These are phyloP conservation scores for Echinometra lucunter DNA, from an alignment of 53 echinoderm and acorn worm genomes.

Conservation along the genomic window DNA sequence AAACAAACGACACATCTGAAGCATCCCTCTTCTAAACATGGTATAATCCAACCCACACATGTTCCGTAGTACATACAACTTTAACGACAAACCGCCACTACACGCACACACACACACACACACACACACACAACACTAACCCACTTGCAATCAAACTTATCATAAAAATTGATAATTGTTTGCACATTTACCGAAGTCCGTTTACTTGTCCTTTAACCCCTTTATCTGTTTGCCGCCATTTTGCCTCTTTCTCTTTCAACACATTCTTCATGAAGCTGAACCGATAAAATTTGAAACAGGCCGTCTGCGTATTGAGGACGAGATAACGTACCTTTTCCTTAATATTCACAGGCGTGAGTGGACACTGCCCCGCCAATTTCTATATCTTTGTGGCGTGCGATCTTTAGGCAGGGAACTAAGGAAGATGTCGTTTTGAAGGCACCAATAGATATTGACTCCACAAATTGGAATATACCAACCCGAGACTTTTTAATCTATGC, in stretches of 20 bases:
- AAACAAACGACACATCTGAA: no score
- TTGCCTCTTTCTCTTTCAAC: background rate
- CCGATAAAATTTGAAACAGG: background rate
- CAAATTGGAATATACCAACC: conserved; percentile 1
- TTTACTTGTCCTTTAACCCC: conserved; percentile 37
- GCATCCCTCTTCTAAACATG: background rate
- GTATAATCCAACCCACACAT: background rate
- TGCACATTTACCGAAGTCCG: conserved; percentile 43
- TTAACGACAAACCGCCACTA: background rate
- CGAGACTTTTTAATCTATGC: background rate
- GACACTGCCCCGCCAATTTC: background rate
- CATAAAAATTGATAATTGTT: conserved; percentile 64
- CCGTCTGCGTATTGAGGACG: background rate
- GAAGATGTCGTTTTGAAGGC: background rate
- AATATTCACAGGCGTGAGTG: background rate
- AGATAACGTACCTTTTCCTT: background rate
- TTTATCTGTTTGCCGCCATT: conserved; percentile 46
- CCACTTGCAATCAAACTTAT: conserved; percentile 27
- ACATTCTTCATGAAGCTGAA: background rate
- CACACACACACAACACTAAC: background rate
- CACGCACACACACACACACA: background rate
- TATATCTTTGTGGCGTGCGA: background rate
- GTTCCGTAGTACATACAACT: background rate
- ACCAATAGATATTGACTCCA: no score
- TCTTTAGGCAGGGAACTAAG: background rate